These are phyloP conservation scores for Bubo blakistoni DNA, from an alignment of 2,113 vertebrate species.

Conservation along the genomic window DNA sequence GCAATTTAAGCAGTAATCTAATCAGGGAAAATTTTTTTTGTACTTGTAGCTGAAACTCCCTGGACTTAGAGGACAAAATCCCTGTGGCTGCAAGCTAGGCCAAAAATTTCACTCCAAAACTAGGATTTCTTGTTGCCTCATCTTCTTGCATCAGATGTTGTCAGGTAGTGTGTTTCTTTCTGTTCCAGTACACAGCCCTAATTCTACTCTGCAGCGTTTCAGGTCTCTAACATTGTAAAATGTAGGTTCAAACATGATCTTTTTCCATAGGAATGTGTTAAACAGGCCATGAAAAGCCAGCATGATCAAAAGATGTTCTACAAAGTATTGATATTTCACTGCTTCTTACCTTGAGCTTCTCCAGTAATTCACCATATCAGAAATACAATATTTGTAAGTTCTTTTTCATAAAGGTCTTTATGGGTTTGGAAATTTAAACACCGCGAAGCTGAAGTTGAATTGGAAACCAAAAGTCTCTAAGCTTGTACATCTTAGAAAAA, in stretches of 20 bases:
- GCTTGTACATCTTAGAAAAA: constrained; percentile 92
- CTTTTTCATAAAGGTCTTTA: constrained; percentile 87
- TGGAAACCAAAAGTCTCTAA: constrained; percentile 96
- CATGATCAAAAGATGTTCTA: constrained; percentile 56
- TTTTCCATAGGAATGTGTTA: constrained; percentile 65
- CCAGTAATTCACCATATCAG: constrained; percentile 60
- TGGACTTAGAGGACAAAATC: not conserved
- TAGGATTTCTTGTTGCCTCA: not conserved
- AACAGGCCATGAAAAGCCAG: constrained; percentile 62
- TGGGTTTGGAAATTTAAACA: constrained; percentile 89
- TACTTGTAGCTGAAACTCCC: not conserved
- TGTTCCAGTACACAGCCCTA: constrained; percentile 40
- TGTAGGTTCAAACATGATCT: constrained; percentile 7
- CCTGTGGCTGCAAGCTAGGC: not conserved
- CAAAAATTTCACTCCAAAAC: not conserved
- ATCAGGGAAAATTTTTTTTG: not conserved
- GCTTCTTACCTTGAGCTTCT: constrained; percentile 62
- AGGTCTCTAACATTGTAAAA: constrained; percentile 34
- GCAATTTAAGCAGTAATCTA: not conserved
- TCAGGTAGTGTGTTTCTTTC: not conserved
- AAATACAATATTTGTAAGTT: constrained; percentile 89
- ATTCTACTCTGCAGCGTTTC: constrained; percentile 47
- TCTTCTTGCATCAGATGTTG: not conserved
- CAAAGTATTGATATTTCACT: constrained; percentile 59
- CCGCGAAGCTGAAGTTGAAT: constrained; percentile 86